Percentiles rank a stretch among this genome's conserved stretches.
phyloP scores from a whole-genome alignment of 2,113 vertebrate genomes.

The Psettodes erumei region DNA sequence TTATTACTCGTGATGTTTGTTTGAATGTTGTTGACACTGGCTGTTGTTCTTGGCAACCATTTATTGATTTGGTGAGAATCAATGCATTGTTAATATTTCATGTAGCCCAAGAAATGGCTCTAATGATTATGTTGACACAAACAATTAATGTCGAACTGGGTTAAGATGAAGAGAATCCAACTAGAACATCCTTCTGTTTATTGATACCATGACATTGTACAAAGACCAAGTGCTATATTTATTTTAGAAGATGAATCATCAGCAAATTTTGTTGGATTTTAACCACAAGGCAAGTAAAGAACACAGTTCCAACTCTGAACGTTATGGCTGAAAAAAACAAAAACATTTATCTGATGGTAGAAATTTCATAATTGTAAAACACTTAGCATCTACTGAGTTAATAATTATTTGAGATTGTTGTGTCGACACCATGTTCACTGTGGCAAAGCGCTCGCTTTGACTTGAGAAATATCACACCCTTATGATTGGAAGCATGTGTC shows the following conservation, averaged over 20 bases:
- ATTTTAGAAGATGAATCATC: no score
- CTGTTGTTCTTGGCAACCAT: neutral
- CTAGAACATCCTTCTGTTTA: no score
- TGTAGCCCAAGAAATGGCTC: no score
- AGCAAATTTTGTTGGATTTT: no score
- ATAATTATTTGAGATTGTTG: neutral
- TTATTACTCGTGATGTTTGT: neutral
- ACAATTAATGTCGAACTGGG: no score
- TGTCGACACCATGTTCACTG: no score
- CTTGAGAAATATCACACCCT: slow-evolving; percentile 42
- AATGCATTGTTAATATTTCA: neutral
- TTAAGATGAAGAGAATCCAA: neutral
- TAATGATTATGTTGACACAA: no score
- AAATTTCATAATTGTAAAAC: no score
- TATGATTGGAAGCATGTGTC: slow-evolving; percentile 49
- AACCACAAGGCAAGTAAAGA: no score
- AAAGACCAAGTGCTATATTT: no score
- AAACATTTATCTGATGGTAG: neutral
- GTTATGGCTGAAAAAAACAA: neutral
- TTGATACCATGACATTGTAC: no score
- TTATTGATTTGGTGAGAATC: neutral
- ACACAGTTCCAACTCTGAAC: no score
- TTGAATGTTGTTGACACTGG: neutral
- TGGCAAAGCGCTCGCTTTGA: neutral
- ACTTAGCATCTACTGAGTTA: neutral